These are phyloP conservation scores for Lithophane ornitopus DNA, from an alignment of 2,888 invertebrate genomes.

Conservation along the genomic window DNA sequence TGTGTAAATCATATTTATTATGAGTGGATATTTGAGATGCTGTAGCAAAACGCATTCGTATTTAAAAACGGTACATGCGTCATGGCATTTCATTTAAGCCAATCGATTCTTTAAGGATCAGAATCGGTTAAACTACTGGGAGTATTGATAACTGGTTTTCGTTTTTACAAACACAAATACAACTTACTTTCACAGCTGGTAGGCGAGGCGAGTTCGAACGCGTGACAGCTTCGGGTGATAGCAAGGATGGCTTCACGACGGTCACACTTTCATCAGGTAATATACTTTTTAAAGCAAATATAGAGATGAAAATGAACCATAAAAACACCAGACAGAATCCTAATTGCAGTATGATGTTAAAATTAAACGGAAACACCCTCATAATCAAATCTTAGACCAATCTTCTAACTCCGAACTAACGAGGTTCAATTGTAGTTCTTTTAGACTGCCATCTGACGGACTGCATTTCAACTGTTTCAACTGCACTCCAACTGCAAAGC, in stretches of 20 bases:
- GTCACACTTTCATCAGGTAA: conserved; percentile 92
- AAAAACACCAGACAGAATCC: not conserved
- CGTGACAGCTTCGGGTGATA: conserved; percentile 91
- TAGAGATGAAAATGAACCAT: not conserved
- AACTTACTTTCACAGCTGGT: conserved; percentile 66
- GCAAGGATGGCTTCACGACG: conserved; percentile 92
- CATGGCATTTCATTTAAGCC: not conserved
- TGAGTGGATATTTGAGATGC: not conserved
- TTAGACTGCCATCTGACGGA: no score
- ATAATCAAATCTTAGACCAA: not conserved
- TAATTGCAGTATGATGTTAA: not conserved
- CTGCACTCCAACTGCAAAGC: no score
- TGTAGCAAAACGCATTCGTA: not conserved
- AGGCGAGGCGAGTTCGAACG: conserved; percentile 93
- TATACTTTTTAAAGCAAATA: not conserved
- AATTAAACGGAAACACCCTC: not conserved
- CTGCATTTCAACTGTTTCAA: no score
- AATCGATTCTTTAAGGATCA: not conserved
- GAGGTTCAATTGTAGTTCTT: not conserved
- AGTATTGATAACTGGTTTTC: no score
- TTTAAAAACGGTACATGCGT: not conserved
- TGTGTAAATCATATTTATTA: not conserved
- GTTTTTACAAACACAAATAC: not conserved
- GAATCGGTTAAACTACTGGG: not conserved
- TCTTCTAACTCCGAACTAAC: not conserved